Percentiles rank a stretch among this genome's conserved stretches.
Evolutionary conservation across 2,797 vertebrate species (phyloP).

Genomic region (Eurystomus glaucurus): DNA sequence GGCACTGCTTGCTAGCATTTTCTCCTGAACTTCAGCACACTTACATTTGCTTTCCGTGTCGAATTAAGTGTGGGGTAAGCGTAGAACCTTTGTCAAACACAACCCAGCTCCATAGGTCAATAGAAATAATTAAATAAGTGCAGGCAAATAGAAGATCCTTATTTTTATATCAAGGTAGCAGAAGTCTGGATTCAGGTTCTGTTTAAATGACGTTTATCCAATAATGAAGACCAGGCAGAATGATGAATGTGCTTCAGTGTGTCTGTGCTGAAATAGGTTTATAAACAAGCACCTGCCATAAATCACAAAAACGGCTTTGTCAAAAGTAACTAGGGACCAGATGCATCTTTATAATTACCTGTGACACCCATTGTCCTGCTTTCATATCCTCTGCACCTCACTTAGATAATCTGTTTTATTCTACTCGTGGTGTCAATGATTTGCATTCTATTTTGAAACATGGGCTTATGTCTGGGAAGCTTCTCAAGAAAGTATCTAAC

Average conservation of each 20-base stretch:
- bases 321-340: slow-evolving; percentile 83
- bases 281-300: slow-evolving; percentile 86
- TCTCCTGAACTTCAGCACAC: background rate
- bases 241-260: slow-evolving; percentile 84
- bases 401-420: slow-evolving; percentile 65
- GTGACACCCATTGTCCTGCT: slow-evolving; percentile 77
- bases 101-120: slow-evolving; percentile 30
- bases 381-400: slow-evolving; percentile 62
- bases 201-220: slow-evolving; percentile 82
- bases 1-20: background rate
- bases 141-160: slow-evolving; percentile 35
- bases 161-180: slow-evolving; percentile 62
- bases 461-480: background rate
- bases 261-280: slow-evolving; percentile 83
- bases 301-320: slow-evolving; percentile 87
- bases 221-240: slow-evolving; percentile 83
- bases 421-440: slow-evolving; percentile 27
- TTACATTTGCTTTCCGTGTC: slow-evolving; percentile 13
- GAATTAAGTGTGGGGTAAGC: background rate
- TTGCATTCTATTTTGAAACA: slow-evolving; percentile 47
- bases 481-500: background rate
- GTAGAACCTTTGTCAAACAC: slow-evolving; percentile 30
- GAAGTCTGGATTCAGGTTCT: slow-evolving; percentile 67
- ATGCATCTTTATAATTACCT: slow-evolving; percentile 87
- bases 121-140: slow-evolving; percentile 67